Conservation (phyloP, 2,888 invertebrate species). For the Apodemia mormo region DNA sequence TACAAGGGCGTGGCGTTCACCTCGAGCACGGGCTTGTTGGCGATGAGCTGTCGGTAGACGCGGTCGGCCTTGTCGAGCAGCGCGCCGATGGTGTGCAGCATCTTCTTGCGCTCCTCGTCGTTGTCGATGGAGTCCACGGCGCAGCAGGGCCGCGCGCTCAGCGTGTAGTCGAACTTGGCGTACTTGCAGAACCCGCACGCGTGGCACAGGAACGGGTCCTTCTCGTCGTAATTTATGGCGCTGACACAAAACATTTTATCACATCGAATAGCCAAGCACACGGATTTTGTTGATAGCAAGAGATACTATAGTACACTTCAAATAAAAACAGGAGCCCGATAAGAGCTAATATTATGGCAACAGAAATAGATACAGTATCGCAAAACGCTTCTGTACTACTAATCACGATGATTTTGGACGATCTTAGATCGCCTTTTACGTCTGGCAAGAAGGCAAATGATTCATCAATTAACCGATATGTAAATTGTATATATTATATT, state of each 20-base stretch:
- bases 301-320: too few species aligned
- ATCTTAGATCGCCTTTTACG: too few species aligned
- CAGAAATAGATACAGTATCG: too few species aligned
- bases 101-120: constrained; percentile 97
- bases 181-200: constrained; percentile 99
- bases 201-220: constrained; percentile 99
- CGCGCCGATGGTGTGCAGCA: constrained; percentile 94
- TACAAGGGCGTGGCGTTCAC: constrained; percentile 49
- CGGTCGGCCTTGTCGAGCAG: constrained; percentile 96
- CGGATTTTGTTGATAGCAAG: too few species aligned
- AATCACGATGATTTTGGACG: too few species aligned
- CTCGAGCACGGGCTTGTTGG: constrained; percentile 95
- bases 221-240: constrained; percentile 99
- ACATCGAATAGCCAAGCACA: too few species aligned
- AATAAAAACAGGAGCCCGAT: too few species aligned
- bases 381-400: too few species aligned
- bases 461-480: too few species aligned
- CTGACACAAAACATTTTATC: constrained; percentile 62
- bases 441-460: too few species aligned
- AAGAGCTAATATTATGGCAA: too few species aligned
- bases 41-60: constrained; percentile 94
- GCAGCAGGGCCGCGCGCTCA: constrained; percentile 95
- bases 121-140: constrained; percentile 98
- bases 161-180: constrained; percentile 98
- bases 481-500: too few species aligned